These are phyloP conservation scores for Drosophila niveifrons DNA, from an alignment of 2,888 invertebrate species.

Conservation along the genomic window DNA sequence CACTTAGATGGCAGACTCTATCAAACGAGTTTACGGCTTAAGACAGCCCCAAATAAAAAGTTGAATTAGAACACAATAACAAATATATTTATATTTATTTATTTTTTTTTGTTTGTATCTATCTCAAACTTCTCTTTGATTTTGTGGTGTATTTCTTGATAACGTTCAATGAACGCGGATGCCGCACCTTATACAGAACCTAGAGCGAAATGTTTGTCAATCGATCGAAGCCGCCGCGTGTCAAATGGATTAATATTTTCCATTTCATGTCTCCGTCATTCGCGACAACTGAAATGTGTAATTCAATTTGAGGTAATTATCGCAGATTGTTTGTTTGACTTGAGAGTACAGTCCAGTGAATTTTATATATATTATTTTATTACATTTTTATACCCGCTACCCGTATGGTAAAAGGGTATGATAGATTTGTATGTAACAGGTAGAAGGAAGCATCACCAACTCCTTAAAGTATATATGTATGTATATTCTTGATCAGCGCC, in stretches of 20 bases:
- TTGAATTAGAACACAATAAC: slow-evolving; percentile 72
- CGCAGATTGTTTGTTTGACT: slow-evolving; percentile 37
- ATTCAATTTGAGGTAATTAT: slow-evolving; percentile 35
- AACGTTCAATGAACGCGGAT: slow-evolving; percentile 79
- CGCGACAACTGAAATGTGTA: slow-evolving; percentile 47
- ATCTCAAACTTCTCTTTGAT: background rate
- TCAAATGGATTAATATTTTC: slow-evolving; percentile 74
- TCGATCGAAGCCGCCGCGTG: slow-evolving; percentile 51
- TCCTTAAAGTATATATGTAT: no score
- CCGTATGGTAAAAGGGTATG: no score
- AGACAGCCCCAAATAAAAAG: slow-evolving; percentile 36
- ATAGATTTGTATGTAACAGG: no score
- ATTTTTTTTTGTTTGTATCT: background rate
- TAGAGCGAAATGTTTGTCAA: slow-evolving; percentile 57
- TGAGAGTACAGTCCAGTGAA: background rate
- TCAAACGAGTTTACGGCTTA: slow-evolving; percentile 72
- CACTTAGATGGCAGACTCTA: slow-evolving; percentile 28
- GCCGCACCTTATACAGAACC: slow-evolving; percentile 41
- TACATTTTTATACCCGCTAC: no score
- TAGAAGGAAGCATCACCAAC: no score
- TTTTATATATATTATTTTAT: no score
- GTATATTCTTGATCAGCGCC: no score
- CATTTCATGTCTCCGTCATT: slow-evolving; percentile 32
- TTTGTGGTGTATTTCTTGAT: slow-evolving; percentile 38
- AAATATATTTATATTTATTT: slow-evolving; percentile 10